Evolutionary conservation across 2,113 vertebrate species (phyloP).

Genomic region (Mirza zaza): DNA sequence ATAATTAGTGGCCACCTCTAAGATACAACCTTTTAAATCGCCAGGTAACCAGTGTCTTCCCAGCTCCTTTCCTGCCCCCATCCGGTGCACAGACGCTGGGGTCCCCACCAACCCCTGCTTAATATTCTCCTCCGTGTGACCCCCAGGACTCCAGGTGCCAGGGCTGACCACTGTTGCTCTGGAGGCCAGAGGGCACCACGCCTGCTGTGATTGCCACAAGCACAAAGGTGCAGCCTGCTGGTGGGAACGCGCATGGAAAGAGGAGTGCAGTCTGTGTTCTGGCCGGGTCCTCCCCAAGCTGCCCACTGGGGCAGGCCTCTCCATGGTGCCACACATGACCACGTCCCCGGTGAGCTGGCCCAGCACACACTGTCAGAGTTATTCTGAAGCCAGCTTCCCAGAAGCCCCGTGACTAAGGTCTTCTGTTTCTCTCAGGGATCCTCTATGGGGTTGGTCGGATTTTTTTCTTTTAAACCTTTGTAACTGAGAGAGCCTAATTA

Average conservation of each 20-base stretch:
- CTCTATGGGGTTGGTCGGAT: not conserved
- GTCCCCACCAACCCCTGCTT: not conserved
- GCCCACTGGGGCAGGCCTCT: not conserved
- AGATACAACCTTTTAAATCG: not conserved
- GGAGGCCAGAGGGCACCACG: not conserved
- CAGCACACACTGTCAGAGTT: too few relatives aligned
- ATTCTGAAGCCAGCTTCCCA: not conserved
- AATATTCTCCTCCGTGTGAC: not conserved
- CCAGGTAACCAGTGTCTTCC: not conserved
- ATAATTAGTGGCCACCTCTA: not conserved
- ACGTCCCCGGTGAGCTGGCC: not conserved
- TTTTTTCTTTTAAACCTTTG: not conserved
- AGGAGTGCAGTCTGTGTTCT: not conserved
- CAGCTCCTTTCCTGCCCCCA: not conserved
- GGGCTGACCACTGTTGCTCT: not conserved
- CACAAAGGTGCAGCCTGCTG: not conserved
- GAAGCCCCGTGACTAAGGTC: not conserved
- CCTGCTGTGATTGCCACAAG: fast-evolving
- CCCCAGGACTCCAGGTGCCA: not conserved
- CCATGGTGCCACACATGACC: not conserved
- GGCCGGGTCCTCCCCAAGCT: too few relatives aligned
- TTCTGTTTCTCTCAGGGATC: not conserved
- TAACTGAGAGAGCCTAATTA: not conserved
- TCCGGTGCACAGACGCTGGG: not conserved
- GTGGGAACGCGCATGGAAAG: not conserved